Evolutionary conservation across 2,113 vertebrate genomes (phyloP).

Genomic region (Rhombomys opimus): DNA sequence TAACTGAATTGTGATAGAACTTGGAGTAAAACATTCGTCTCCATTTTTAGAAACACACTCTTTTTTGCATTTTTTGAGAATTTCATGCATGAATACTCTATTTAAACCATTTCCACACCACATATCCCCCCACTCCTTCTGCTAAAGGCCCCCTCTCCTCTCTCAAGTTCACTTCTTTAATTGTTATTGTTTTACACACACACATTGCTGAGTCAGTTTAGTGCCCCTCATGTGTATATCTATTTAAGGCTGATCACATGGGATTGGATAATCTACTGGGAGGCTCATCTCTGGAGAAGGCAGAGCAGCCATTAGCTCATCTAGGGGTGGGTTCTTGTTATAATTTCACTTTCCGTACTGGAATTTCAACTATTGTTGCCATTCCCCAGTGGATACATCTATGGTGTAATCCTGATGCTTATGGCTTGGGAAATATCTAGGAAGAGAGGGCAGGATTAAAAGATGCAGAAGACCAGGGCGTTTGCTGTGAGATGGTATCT

Average conservation of each 20-base stretch:
- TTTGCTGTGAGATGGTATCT: background rate
- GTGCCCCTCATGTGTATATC: background rate
- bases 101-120: background rate
- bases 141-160: background rate
- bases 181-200: background rate
- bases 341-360: no score
- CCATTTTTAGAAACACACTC: background rate
- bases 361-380: background rate
- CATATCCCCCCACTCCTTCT: background rate
- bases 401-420: no score
- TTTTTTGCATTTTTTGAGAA: background rate
- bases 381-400: background rate
- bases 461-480: background rate
- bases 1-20: background rate
- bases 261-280: background rate
- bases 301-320: background rate
- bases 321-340: background rate
- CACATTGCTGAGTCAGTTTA: background rate
- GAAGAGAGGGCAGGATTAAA: background rate
- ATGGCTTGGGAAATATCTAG: background rate
- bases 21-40: background rate
- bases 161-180: background rate
- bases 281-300: background rate
- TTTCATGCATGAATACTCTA: background rate
- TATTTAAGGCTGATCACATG: background rate